A percentile compares a stretch with the other conserved stretches of the same genome.
phyloP scores from a whole-genome alignment of 1,140 invertebrate genomes.

The Macrocentrus cingulum region DNA sequence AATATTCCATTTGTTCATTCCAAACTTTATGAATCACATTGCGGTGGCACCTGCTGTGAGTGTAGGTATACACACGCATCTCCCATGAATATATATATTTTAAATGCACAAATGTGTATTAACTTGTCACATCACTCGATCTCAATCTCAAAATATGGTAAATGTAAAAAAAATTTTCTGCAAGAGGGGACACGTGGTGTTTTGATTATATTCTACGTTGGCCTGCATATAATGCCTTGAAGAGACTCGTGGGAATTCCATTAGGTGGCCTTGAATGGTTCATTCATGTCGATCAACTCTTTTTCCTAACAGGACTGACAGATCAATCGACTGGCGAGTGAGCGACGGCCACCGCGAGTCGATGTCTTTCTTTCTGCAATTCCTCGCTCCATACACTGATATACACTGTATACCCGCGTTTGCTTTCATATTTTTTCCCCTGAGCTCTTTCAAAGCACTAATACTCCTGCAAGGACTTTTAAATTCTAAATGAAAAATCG shows the following conservation, averaged over 20 bases:
- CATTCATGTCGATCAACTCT: constrained; percentile 59
- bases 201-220: not conserved
- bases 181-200: too few species aligned
- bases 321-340: constrained; percentile 48
- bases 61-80: too few species aligned
- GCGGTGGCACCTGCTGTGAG: not conserved
- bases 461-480: too few species aligned
- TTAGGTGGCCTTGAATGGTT: constrained; percentile 57
- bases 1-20: constrained; percentile 8
- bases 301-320: constrained; percentile 52
- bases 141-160: too few species aligned
- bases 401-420: not conserved
- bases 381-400: too few species aligned
- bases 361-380: constrained; percentile 21
- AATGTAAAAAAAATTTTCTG: not conserved
- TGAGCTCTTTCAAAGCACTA: too few species aligned
- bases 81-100: too few species aligned
- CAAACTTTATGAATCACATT: not conserved
- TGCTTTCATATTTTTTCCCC: not conserved
- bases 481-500: too few species aligned
- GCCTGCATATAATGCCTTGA: constrained; percentile 37
- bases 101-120: not conserved
- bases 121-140: not conserved
- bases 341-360: constrained; percentile 9
- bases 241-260: constrained; percentile 59